These are phyloP conservation scores for Pycnomerus fuliginosus DNA, from an alignment of 2,888 invertebrate species.

Conservation along the genomic window DNA sequence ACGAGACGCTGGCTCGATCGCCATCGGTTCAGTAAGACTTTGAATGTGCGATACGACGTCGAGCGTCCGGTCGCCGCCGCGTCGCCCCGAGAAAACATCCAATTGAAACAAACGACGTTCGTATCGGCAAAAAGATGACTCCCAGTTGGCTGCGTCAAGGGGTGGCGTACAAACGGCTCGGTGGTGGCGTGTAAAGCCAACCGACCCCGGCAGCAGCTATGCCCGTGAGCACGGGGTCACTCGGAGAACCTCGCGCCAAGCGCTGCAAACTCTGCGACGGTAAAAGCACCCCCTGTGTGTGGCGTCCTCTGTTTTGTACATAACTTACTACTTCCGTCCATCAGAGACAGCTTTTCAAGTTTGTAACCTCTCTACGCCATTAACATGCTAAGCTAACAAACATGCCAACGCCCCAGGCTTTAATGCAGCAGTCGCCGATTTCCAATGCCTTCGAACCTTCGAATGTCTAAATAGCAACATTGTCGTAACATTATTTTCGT, in stretches of 20 bases:
- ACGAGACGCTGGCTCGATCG: conserved; percentile 28
- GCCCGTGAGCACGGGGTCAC: conserved; percentile 64
- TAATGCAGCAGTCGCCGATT: conserved; percentile 8
- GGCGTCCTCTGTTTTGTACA: conserved; percentile 5
- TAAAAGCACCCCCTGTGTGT: conserved; percentile 43
- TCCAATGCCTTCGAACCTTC: conserved; percentile 4
- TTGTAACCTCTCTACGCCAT: conserved; percentile 7
- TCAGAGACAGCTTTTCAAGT: conserved; percentile 2
- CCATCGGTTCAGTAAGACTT: conserved; percentile 33
- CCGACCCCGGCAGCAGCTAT: conserved; percentile 50
- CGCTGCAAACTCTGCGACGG: conserved; percentile 93
- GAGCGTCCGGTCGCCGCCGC: conserved; percentile 23
- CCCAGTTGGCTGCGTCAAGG: conserved; percentile 19
- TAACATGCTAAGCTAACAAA: conserved; percentile 24
- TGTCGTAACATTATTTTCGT: too few relatives aligned
- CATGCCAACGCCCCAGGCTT: conserved; percentile 18
- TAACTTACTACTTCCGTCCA: conserved; percentile 6
- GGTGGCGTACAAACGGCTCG: conserved; percentile 22
- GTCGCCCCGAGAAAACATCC: conserved; percentile 11
- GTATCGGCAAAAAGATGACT: conserved; percentile 22
- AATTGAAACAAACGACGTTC: conserved; percentile 10
- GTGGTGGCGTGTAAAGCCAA: conserved; percentile 31
- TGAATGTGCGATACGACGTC: conserved; percentile 33
- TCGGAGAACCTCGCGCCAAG: conserved; percentile 80
- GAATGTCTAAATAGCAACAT: too few relatives aligned